phyloP scores from a whole-genome alignment of 2,888 invertebrate genomes.

The Tholera decimalis region DNA sequence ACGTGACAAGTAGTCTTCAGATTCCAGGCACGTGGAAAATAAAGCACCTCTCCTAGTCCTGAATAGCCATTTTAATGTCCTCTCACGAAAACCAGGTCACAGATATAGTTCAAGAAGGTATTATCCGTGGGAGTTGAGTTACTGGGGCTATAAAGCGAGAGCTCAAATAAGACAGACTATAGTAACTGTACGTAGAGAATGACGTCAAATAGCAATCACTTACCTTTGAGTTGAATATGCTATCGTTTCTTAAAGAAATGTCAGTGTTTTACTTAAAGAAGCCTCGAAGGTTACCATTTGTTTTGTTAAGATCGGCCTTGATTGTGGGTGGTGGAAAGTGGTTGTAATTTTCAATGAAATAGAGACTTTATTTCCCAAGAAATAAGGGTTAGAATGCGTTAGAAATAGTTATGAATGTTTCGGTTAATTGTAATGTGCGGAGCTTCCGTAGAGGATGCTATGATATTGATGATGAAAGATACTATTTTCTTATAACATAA shows the following conservation, averaged over 20 bases:
- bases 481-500: no score
- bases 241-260: constrained; percentile 20
- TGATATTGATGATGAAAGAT: not conserved
- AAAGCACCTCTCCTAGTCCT: not conserved
- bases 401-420: not conserved
- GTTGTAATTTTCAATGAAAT: constrained; percentile 1
- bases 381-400: not conserved
- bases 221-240: constrained; percentile 15
- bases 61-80: constrained; percentile 34
- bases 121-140: constrained; percentile 38
- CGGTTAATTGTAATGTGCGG: not conserved
- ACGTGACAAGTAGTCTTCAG: not conserved
- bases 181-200: constrained; percentile 27
- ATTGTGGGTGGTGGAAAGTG: constrained; percentile 2
- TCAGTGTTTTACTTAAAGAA: constrained; percentile 9
- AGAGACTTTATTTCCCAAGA: not conserved
- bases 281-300: constrained; percentile 1
- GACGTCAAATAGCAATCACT: constrained; percentile 58
- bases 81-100: constrained; percentile 32
- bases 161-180: constrained; percentile 43
- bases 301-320: constrained; percentile 7
- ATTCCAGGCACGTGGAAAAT: constrained; percentile 1
- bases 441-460: not conserved
- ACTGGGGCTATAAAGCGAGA: constrained; percentile 34
- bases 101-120: constrained; percentile 43